These are phyloP conservation scores for Ammodytes dubius DNA, from an alignment of 2,113 vertebrate species.

Conservation along the genomic window DNA sequence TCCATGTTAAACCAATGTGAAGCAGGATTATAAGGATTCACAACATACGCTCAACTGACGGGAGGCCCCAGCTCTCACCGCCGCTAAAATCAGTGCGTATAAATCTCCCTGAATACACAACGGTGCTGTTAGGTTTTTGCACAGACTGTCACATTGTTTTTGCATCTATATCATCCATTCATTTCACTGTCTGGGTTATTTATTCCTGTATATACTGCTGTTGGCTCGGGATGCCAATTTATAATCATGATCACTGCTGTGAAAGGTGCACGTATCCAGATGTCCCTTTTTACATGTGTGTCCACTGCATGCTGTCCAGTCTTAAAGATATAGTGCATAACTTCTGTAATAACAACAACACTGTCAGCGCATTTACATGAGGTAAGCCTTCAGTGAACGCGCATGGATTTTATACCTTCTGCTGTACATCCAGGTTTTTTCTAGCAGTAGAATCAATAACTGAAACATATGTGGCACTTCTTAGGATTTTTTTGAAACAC, in stretches of 20 bases:
- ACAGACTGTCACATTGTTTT: background rate
- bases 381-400: no score
- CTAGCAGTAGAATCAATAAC: no score
- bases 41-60: background rate
- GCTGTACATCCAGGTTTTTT: no score
- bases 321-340: background rate
- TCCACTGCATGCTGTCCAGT: slow-evolving; percentile 14
- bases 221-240: slow-evolving; percentile 20
- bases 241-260: slow-evolving; percentile 33
- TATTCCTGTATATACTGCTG: slow-evolving; percentile 6
- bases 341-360: no score
- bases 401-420: no score
- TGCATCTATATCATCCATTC: background rate
- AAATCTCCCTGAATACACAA: background rate
- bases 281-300: slow-evolving; percentile 10
- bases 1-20: background rate
- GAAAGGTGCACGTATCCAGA: slow-evolving; percentile 31
- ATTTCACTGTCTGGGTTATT: slow-evolving; percentile 7
- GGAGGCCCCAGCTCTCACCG: background rate
- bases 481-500: no score
- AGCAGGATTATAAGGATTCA: background rate
- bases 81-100: background rate
- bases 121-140: background rate
- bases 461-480: no score
- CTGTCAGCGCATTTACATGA: no score